Percentiles rank a stretch among this genome's conserved stretches.
Evolutionary conservation across 2,113 vertebrate genomes (phyloP).

Genomic region (Syngnathus floridae): DNA sequence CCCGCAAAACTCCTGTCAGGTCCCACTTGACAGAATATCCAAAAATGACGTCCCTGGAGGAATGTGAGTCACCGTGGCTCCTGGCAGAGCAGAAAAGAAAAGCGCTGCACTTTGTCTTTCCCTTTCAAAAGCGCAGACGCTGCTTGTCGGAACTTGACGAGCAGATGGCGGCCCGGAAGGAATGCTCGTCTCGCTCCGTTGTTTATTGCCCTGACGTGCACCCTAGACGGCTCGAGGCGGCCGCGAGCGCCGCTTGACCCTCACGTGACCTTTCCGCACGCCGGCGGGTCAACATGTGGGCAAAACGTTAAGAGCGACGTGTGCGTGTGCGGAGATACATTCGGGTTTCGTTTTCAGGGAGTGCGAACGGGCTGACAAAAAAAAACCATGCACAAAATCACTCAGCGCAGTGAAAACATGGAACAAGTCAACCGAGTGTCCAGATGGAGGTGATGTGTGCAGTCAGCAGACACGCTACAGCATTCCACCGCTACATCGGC

Average conservation of each 20-base stretch:
- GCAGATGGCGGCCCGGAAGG: constrained; percentile 26
- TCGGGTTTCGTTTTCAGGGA: neutral
- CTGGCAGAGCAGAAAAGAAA: constrained; percentile 14
- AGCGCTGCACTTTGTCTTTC: neutral
- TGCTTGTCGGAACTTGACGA: constrained; percentile 19
- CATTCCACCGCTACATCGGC: too few relatives aligned
- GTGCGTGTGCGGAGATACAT: neutral
- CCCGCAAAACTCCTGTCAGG: neutral
- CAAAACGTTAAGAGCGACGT: constrained; percentile 40
- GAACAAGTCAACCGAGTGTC: neutral
- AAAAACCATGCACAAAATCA: neutral
- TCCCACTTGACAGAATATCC: constrained; percentile 30
- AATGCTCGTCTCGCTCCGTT: neutral
- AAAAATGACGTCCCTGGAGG: constrained; percentile 44
- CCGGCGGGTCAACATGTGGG: constrained; percentile 49
- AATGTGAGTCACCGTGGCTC: constrained; percentile 34
- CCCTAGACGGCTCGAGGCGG: constrained; percentile 7
- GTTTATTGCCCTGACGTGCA: constrained; percentile 1
- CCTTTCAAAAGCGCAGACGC: neutral
- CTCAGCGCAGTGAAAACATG: neutral
- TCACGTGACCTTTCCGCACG: constrained; percentile 36
- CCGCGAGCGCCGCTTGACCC: constrained; percentile 31
- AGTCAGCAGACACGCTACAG: too few relatives aligned
- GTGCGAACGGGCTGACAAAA: neutral
- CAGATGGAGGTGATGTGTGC: neutral